Base-by-base conservation (phyloP, 2,113 vertebrate species). In the Scomber scombrus region DNA sequence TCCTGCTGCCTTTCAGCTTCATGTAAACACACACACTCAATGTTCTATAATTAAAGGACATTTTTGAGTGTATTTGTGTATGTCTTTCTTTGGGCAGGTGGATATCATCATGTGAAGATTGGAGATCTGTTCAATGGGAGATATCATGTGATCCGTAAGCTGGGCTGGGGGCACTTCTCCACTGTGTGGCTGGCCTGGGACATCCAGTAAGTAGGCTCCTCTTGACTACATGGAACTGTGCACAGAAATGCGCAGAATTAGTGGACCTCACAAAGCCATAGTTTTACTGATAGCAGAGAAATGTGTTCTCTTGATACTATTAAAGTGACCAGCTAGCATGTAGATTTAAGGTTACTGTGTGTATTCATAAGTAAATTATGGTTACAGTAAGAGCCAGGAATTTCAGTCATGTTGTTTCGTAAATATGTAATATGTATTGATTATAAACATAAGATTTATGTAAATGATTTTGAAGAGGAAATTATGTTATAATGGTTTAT, bases 111-210 rank as follows among this genome's bases (percentile, higher is more conserved):
- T 47, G 98, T 99, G 88, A 98, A 98, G 92, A 98, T 99, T 5
- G 98, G 98, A 46, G 98, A 99, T 92, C 94, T 99, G 6, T 99
- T 98, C 74, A 97, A 96, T 31, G 96, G 96, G 0, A 92, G 97
- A 56, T 99, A 99, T 84, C 98, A 99, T 11, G 98, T 99, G 61
- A 99, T 99, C 90, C 96, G 98, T 55, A 99, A 99, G 74, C 95
- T 99, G 75, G 98, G 98, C 86, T 99, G 98, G 98, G 97, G 98
- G 29, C 98, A 99, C 91, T 99, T 99, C 93, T 99, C 98, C 81
- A 99, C 98, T 1, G 98, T 99, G 81, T 99, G 98, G 98, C 90
- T 99, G 75, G 97, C 97, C n/a, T 99, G 97, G 98, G 98, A 99
- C 88, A 96, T 97, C 88, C 97, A 98, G 98, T 99, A 94, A 96